Evolutionary conservation across 2,888 invertebrate genomes (phyloP), one percentile per base, ranked within the genome.

Genomic region (Lapara coniferarum): DNA sequence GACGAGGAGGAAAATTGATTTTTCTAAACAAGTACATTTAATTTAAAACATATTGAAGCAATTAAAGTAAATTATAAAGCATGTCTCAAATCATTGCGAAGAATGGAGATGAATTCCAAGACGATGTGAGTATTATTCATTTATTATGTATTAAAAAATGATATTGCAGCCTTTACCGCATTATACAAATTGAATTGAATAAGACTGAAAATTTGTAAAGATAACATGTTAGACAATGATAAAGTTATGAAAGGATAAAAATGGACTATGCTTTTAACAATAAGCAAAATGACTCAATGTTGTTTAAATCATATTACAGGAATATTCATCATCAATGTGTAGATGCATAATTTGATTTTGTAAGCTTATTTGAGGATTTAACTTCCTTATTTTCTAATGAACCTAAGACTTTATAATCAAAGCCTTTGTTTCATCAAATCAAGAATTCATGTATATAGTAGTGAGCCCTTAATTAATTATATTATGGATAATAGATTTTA

Each of bases 61-160:
- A 44, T 55, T 57, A 59, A 12, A 16, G 5, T 69, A 2, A 25
- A 63, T 25, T 63, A 30, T 46, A 53, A 14, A 63, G 19, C 14
- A 91, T 92, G 91, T 89, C 91, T 37, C 84, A 88, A 78, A 78
- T 85, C 67, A 77, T 81, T 73, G 86, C 90, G 44, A 91, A 90
- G 78, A 85, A 84, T 70, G 90, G 90, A 19, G 90, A 95, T 81
- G 95, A 94, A 78, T 94, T 94, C 71, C 95, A 96, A 82, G 96
- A 97, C 89, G 96, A 96, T 95, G 97, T 97, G 89, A 91, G 87
- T 77, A 30, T n/a, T 56, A 8, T 49, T 57, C 25, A 57, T 51
- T 56, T 51, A 25, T 10, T 69, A 37, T 10, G 58, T 25, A 44
- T 37, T 68, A 0, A n/a, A 57, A 68, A 52, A 63, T 19, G 25